phyloP scores from a whole-genome alignment of 1,140 invertebrate species.

The Scaptodrosophila lebanonensis region DNA sequence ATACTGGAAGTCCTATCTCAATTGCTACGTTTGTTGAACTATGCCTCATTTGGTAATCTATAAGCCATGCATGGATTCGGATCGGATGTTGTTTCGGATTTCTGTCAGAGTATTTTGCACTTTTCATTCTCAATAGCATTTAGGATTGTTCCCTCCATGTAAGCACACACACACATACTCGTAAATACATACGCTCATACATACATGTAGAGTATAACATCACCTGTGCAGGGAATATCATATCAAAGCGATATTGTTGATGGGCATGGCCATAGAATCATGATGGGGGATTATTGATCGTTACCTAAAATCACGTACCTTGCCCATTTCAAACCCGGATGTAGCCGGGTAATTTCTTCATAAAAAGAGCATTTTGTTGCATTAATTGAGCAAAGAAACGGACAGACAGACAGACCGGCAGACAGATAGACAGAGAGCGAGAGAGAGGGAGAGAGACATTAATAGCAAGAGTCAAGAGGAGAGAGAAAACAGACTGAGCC shows the following conservation, averaged over 20 bases:
- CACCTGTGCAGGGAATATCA: no score
- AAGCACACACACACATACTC: not conserved
- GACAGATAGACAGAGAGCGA: constrained; percentile 12
- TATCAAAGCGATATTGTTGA: no score
- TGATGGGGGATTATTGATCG: constrained; percentile 1
- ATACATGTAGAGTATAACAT: not conserved
- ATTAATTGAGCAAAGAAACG: constrained; percentile 30
- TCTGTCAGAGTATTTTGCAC: no score
- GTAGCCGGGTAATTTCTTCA: constrained; percentile 29
- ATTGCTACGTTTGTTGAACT: not conserved
- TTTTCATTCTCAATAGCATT: no score
- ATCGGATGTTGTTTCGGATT: no score
- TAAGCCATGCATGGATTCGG: no score
- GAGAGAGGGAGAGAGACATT: constrained; percentile 2
- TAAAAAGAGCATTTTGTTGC: constrained; percentile 37
- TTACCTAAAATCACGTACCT: constrained; percentile 21
- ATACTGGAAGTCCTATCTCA: not conserved
- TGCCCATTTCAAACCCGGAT: constrained; percentile 24
- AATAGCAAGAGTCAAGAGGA: constrained; percentile 18
- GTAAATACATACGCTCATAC: not conserved
- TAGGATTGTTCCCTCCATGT: not conserved
- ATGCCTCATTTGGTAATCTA: no score
- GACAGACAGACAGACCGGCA: not conserved
- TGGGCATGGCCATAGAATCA: not conserved
- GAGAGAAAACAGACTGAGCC: constrained; percentile 12